These are phyloP conservation scores for Xenopus tropicalis DNA, from an alignment of 2,113 vertebrate species.

Conservation along the genomic window DNA sequence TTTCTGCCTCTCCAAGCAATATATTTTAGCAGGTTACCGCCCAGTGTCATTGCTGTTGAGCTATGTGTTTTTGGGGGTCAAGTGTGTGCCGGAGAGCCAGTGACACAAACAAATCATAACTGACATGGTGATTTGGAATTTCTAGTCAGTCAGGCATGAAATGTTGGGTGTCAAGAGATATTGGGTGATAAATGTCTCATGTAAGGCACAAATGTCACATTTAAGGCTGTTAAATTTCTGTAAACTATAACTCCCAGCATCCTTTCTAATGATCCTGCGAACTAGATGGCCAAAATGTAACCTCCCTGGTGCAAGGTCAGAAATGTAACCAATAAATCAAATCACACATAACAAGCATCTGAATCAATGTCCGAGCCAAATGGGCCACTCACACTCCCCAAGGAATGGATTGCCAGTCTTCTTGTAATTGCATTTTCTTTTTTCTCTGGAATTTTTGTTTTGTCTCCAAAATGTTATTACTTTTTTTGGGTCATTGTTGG, in stretches of 20 bases:
- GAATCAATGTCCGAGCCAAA: too few relatives aligned
- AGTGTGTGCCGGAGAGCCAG: neutral
- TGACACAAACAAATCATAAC: neutral
- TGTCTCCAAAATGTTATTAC: too few relatives aligned
- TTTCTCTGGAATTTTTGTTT: too few relatives aligned
- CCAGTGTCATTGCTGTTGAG: too few relatives aligned
- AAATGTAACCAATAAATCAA: neutral
- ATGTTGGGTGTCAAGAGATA: neutral
- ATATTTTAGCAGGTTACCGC: too few relatives aligned
- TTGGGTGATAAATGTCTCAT: neutral
- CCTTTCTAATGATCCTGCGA: neutral
- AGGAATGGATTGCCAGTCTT: too few relatives aligned
- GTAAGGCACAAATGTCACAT: neutral
- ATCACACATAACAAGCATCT: neutral
- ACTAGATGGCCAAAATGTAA: neutral
- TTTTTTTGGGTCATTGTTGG: too few relatives aligned
- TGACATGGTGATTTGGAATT: neutral
- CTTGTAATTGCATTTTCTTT: too few relatives aligned
- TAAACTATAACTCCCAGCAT: neutral
- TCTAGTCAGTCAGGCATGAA: neutral
- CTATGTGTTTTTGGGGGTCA: too few relatives aligned
- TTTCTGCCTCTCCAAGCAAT: too few relatives aligned
- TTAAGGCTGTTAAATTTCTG: neutral
- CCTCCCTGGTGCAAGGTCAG: neutral
- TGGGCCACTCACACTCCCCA: too few relatives aligned